A percentile compares a stretch with the other conserved stretches of the same genome.
phyloP scores from a whole-genome alignment of 2,888 invertebrate genomes.

The Gari tellinella region DNA sequence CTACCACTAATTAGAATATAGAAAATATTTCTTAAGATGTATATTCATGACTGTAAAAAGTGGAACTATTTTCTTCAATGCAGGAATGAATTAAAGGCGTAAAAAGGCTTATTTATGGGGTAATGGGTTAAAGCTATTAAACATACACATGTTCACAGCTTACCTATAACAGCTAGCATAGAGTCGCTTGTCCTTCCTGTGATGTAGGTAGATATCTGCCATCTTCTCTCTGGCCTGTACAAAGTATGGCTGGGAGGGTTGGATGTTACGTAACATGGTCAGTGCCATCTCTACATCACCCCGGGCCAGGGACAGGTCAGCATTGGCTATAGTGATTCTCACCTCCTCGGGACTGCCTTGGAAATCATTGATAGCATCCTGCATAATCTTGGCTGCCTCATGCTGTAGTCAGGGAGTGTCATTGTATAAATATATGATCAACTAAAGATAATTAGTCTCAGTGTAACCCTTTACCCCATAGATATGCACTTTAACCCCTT shows the following conservation, averaged over 20 bases:
- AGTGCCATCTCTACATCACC: constrained; percentile 93
- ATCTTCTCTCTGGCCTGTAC: constrained; percentile 88
- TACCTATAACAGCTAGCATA: constrained; percentile 93
- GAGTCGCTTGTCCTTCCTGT: constrained; percentile 93
- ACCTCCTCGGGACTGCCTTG: constrained; percentile 94
- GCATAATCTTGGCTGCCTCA: constrained; percentile 93
- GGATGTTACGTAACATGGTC: constrained; percentile 90
- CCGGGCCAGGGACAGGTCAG: constrained; percentile 92
- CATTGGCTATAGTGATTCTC: constrained; percentile 92
- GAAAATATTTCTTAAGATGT: too few relatives aligned
- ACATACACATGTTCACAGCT: constrained; percentile 6
- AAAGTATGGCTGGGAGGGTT: constrained; percentile 93
- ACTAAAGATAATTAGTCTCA: background rate
- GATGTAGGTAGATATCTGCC: constrained; percentile 95
- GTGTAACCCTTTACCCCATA: background rate
- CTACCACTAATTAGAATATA: too few relatives aligned
- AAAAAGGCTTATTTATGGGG: too few relatives aligned
- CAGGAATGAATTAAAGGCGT: too few relatives aligned
- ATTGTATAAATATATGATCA: too few relatives aligned
- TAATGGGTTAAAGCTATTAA: too few relatives aligned
- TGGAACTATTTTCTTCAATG: too few relatives aligned
- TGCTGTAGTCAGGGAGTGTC: too few relatives aligned
- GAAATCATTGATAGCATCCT: constrained; percentile 87
- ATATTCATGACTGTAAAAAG: too few relatives aligned
- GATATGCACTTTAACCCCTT: too few relatives aligned